phyloP scores from a whole-genome alignment of 1,140 invertebrate genomes.

The Calliphora vicina region DNA sequence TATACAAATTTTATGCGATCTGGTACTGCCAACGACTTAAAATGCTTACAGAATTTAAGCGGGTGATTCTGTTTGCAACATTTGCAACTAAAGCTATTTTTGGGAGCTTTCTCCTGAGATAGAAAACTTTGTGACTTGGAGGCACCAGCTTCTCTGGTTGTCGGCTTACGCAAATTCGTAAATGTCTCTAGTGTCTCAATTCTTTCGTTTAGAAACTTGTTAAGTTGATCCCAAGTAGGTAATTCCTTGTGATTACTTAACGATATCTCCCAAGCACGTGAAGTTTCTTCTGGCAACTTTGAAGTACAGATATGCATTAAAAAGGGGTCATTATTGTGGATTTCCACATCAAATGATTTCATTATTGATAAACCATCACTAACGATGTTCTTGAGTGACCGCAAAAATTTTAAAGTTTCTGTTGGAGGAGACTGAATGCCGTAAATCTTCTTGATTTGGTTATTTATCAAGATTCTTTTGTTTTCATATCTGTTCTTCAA shows the following conservation, averaged over 20 bases:
- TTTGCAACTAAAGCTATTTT: background rate
- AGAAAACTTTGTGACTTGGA: background rate
- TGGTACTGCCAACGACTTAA: background rate
- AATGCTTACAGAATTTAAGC: background rate
- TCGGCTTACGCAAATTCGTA: background rate
- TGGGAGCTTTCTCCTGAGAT: background rate
- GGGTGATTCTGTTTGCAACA: background rate
- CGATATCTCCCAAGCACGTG: background rate
- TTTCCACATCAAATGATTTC: background rate
- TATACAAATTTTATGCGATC: background rate
- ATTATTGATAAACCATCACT: background rate
- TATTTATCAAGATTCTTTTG: background rate
- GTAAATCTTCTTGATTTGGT: too few relatives aligned
- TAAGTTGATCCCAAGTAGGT: background rate
- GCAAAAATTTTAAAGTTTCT: background rate
- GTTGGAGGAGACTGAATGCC: background rate
- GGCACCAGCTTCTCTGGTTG: background rate
- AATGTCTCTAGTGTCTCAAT: background rate
- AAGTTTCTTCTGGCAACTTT: background rate
- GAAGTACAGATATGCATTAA: constrained; percentile 6
- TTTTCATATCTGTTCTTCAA: background rate
- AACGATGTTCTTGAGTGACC: background rate
- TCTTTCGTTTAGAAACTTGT: background rate
- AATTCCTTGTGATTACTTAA: background rate
- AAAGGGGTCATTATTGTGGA: background rate